Evolutionary conservation across 1,140 invertebrate genomes (phyloP).

Genomic region (Aphis craccivora): DNA sequence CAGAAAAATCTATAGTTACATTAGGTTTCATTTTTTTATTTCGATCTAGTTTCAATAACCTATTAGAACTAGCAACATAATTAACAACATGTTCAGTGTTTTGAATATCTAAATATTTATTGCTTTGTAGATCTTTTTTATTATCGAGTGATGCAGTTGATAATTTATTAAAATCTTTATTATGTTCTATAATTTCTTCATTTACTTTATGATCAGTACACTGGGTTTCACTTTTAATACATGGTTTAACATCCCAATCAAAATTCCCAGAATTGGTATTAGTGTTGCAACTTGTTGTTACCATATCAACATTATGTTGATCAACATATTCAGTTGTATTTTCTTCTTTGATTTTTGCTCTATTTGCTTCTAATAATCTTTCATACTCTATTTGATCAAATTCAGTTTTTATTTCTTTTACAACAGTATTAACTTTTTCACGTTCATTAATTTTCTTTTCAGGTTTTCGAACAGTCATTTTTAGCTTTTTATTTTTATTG

Average conservation of each 20-base stretch:
- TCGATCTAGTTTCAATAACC: not conserved
- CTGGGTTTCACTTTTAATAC: not conserved
- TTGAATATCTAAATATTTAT: not conserved
- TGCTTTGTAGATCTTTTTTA: not conserved
- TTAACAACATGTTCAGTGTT: not conserved
- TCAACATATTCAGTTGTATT: not conserved
- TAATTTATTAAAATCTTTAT: not conserved
- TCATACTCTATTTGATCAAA: not conserved
- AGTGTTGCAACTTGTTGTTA: not conserved
- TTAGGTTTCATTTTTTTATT: not conserved
- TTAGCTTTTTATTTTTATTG: constrained; percentile 44
- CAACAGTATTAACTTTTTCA: not conserved
- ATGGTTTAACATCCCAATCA: constrained; percentile 30
- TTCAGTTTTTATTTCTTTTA: constrained; percentile 43
- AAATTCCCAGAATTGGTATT: not conserved
- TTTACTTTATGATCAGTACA: constrained; percentile 24
- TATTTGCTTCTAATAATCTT: not conserved
- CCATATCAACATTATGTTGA: not conserved
- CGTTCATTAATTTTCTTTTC: constrained; percentile 10
- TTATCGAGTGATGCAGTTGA: not conserved
- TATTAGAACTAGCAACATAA: not conserved
- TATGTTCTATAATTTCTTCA: not conserved
- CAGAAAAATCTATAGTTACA: not conserved
- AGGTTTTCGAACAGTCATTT: constrained; percentile 15
- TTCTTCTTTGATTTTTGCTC: constrained; percentile 13